Evolutionary conservation across 2,888 invertebrate species (phyloP), one percentile per base, ranked within the genome.

Genomic region (Pammene fasciana): DNA sequence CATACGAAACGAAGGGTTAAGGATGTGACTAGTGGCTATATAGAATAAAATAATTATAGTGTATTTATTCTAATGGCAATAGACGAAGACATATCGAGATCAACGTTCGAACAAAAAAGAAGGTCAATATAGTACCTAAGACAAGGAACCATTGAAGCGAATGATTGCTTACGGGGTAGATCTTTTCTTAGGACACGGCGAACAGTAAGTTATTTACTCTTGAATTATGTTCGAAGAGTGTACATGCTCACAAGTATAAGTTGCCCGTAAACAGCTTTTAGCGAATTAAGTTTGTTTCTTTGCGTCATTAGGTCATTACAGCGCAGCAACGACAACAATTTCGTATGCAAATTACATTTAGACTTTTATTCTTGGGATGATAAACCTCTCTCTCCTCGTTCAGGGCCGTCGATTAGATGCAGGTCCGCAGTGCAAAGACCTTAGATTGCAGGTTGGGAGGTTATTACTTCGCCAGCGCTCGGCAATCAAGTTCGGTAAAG

Each of bases 291-390:
- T 62, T 73, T 70, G 67, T 72, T 79, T 76, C 76, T 75, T 79
- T 78, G 73, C 80, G 79, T 80, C 76, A 83, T 82, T 79, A 76
- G 80, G 79, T 80, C 76, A 83, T 82, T 79, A 76, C 75, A 76
- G 78, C 72, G 67, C 72, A 76, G 73, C 74, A 71, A 16, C 56
- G n/a, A 79, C 73, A 73, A 76, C 72, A 75, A 74, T 80, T 82
- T 79, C 73, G 75, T 78, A 77, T 81, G 77, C 79, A 80, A 82
- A 80, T 79, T 75, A 74, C 76, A 72, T 76, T 76, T 71, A 72
- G 72, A 74, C 60, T 71, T 73, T 70, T 68, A 26, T 56, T 60
- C 46, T 75, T 74, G 72, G 74, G 72, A 76, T 77, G 76, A 76
- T 79, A 76, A 78, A 78, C 78, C 78, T 76, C 61, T 65, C 61